Conservation (phyloP, 2,888 invertebrate species). For the Trileptium ribeirensis region DNA sequence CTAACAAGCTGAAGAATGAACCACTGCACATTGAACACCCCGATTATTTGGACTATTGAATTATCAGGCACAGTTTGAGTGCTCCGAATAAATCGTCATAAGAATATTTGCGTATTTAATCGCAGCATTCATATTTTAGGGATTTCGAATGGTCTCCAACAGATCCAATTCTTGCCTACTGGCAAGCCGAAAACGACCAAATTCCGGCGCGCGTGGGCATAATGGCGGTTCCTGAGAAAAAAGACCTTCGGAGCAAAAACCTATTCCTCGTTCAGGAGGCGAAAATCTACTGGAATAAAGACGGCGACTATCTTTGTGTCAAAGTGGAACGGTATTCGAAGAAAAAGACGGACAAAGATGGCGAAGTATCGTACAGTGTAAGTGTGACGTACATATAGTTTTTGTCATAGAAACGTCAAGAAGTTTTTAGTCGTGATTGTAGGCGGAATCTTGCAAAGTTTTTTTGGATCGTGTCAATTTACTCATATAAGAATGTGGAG, state of each 20-base stretch:
- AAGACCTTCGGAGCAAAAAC: conserved; percentile 73
- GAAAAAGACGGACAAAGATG: conserved; percentile 73
- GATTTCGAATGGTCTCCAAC: conserved; percentile 98
- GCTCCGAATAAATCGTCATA: too few relatives aligned
- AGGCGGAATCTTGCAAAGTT: too few relatives aligned
- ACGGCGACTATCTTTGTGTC: conserved; percentile 91
- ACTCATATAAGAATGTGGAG: too few relatives aligned
- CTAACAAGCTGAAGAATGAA: too few relatives aligned
- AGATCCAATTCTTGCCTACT: conserved; percentile 89
- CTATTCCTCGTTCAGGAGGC: conserved; percentile 94
- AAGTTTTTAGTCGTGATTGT: too few relatives aligned
- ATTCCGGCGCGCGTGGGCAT: conserved; percentile 82
- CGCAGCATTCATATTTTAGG: conserved; percentile 60
- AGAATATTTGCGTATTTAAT: too few relatives aligned
- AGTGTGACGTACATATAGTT: conserved; percentile 45
- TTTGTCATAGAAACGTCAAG: too few relatives aligned
- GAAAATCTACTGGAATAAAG: conserved; percentile 97
- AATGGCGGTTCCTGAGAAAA: conserved; percentile 72
- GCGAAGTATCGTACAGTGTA: conserved; percentile 80
- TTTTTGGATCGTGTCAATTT: too few relatives aligned
- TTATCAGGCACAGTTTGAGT: too few relatives aligned
- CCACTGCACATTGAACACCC: too few relatives aligned
- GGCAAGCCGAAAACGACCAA: conserved; percentile 79
- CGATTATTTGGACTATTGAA: too few relatives aligned
- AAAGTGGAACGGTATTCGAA: conserved; percentile 83